Percentiles rank a stretch among this genome's conserved stretches.
phyloP scores from a whole-genome alignment of 2,113 vertebrate species.

The Grammomys dolichurus region DNA sequence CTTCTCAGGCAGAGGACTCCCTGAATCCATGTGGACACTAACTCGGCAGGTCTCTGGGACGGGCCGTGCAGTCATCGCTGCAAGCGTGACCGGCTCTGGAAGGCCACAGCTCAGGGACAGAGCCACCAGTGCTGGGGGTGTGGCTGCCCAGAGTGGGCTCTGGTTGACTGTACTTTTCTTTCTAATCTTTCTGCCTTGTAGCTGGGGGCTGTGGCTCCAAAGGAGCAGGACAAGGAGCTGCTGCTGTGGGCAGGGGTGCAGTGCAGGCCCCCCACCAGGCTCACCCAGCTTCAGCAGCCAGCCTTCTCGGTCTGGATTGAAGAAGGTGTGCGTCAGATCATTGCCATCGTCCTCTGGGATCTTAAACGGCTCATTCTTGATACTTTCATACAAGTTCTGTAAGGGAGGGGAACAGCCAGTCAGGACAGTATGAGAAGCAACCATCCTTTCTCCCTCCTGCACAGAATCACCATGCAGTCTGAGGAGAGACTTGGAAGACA shows the following conservation, averaged over 20 bases:
- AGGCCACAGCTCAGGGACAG: slow-evolving; percentile 53
- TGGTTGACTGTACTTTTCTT: background rate
- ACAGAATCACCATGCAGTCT: background rate
- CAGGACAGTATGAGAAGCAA: slow-evolving; percentile 31
- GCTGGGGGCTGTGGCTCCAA: background rate
- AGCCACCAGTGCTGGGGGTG: background rate
- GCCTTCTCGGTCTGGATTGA: slow-evolving; percentile 98
- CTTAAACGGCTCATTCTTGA: slow-evolving; percentile 99
- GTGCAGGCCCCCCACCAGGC: slow-evolving; percentile 68
- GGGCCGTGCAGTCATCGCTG: slow-evolving; percentile 50
- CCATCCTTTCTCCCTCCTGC: background rate
- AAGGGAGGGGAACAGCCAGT: slow-evolving; percentile 41
- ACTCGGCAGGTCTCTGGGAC: slow-evolving; percentile 73
- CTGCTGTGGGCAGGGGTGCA: slow-evolving; percentile 58
- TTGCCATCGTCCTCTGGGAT: slow-evolving; percentile 99
- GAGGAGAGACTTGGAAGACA: background rate
- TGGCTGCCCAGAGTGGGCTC: slow-evolving; percentile 21
- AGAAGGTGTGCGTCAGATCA: slow-evolving; percentile 98
- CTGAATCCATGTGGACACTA: slow-evolving; percentile 24
- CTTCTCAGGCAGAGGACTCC: slow-evolving; percentile 73
- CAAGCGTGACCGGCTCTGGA: slow-evolving; percentile 56
- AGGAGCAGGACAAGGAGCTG: background rate
- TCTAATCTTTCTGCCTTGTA: slow-evolving; percentile 60
- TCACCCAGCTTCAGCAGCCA: slow-evolving; percentile 98
- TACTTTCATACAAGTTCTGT: slow-evolving; percentile 99